phyloP scores from a whole-genome alignment of 2,797 vertebrate genomes.

The Brotogeris chrysoptera region DNA sequence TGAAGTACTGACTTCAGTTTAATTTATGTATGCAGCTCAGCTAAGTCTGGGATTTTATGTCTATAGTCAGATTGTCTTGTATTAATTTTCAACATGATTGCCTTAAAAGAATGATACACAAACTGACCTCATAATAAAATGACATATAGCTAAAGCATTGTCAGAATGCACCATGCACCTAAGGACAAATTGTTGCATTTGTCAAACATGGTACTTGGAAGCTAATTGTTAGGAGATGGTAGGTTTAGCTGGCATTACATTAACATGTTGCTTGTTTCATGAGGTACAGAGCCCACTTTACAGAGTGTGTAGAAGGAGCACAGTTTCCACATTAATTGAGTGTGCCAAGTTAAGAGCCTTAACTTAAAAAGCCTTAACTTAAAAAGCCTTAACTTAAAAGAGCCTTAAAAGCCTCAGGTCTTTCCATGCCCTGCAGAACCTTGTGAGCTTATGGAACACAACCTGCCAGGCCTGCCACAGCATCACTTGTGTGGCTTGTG shows the following conservation, averaged over 20 bases:
- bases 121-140: conserved; percentile 21
- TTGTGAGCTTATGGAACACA: background rate
- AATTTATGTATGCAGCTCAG: background rate
- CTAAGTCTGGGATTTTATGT: background rate
- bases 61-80: background rate
- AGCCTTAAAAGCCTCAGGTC: background rate
- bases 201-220: background rate
- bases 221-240: background rate
- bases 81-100: background rate
- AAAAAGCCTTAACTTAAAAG: too few relatives aligned
- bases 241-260: background rate
- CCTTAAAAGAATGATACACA: background rate
- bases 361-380: too few relatives aligned
- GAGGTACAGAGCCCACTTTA: background rate
- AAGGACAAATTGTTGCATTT: background rate
- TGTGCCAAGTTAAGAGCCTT: background rate
- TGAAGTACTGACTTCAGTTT: background rate
- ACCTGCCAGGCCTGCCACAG: background rate
- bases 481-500: background rate
- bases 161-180: background rate
- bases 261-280: background rate
- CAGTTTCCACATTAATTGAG: background rate
- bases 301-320: background rate
- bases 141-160: background rate
- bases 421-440: background rate